Percentiles rank a stretch among this genome's conserved stretches.
phyloP scores from a whole-genome alignment of 2,113 vertebrate genomes.

The Struthio camelus region DNA sequence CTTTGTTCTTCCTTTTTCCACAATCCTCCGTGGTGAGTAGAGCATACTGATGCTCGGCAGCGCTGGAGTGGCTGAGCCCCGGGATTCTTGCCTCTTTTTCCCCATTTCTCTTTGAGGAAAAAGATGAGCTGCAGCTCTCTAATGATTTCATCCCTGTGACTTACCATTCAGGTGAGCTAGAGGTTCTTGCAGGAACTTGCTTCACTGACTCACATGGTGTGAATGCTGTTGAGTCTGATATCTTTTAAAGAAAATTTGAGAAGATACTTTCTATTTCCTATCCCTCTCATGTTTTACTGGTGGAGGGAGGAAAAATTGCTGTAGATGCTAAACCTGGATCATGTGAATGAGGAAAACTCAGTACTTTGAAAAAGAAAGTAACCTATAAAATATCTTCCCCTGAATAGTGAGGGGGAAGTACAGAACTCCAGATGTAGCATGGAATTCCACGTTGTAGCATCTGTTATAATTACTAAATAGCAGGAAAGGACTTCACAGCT shows the following conservation, averaged over 20 bases:
- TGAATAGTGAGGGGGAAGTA: too few relatives aligned
- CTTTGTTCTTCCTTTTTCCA: background rate
- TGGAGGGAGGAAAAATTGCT: background rate
- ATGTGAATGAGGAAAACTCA: background rate
- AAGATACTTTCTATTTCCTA: background rate
- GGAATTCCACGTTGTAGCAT: background rate
- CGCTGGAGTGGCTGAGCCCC: background rate
- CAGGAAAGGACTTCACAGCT: background rate
- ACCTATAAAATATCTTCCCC: background rate
- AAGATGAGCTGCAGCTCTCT: background rate
- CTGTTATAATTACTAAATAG: background rate
- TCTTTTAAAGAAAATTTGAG: background rate
- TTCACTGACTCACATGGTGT: rapidly evolving
- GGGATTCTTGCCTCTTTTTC: background rate
- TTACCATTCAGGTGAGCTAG: background rate
- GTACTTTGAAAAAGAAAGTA: background rate
- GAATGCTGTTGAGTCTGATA: background rate
- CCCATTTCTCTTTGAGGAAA: background rate
- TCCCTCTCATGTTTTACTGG: background rate
- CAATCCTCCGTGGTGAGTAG: background rate
- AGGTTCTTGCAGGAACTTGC: background rate
- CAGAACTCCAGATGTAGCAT: rapidly evolving
- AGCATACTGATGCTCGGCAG: background rate
- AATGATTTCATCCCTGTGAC: background rate
- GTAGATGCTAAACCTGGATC: background rate